Evolutionary conservation across 2,113 vertebrate species (phyloP), one percentile per base, ranked within the genome.

Genomic region (Cisticola juncidis): DNA sequence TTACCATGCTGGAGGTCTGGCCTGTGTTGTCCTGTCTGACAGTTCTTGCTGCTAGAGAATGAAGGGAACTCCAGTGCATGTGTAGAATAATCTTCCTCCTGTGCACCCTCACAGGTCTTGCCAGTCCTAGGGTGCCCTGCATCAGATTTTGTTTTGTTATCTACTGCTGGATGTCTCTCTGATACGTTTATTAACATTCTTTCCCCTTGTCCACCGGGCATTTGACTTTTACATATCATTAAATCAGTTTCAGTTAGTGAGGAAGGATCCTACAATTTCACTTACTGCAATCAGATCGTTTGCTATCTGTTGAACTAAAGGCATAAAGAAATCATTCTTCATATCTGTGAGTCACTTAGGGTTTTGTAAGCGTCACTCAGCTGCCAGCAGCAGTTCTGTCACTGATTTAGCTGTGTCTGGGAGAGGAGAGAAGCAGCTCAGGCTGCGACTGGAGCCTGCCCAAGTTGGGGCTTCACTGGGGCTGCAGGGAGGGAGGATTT

Each of bases 311-410:
- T 28, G 45, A 76, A 69, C 17, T 31, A 6, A 57, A 80, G 31
- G 20, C n/a, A 22, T 60, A 29, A 61, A 91, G 66, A 68, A 85
- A 81, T 85, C 29, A 66, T 65, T 80, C 58, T 72, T 79, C 31
- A 2, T 88, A 76, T 93, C 74, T 74, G 40, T 54, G 22, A 88
- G 69, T 94, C 70, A 29, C 16, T 61, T 77, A 38, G 18, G 79
- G 54, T 92, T 92, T 82, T 72, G 33, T 51, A n/a, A 89, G 78
- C 0, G 0, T 77, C 66, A 10, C 54, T 96, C 42, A 66, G 84
- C 88, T 92, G 90, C 92, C 92, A 88, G 71, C 90, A 94, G 81
- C 74, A 90, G 79, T 65, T 90, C 38, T 54, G 79, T 88, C 74
- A 85, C 88, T 13, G 9, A 83, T 88, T 86, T 35, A 92, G 85